phyloP scores from a whole-genome alignment of 2,888 invertebrate species.

The Polymixis flavicincta region DNA sequence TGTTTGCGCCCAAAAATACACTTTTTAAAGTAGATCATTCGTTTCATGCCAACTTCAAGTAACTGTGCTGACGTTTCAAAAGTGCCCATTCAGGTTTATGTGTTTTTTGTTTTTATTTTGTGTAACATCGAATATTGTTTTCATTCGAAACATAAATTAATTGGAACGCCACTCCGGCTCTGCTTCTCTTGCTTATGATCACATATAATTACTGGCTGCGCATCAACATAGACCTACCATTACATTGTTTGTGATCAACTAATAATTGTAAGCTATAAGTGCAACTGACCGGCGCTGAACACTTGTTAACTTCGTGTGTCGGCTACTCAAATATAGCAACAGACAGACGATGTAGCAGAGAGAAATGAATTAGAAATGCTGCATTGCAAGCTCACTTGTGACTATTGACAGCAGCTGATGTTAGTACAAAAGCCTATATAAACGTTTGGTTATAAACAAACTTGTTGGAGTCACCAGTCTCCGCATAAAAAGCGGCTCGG shows the following conservation, averaged over 20 bases:
- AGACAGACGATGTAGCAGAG: background rate
- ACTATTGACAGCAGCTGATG: no score
- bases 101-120: no score
- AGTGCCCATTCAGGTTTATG: no score
- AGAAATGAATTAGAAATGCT: background rate
- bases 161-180: conserved; percentile 15
- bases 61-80: no score
- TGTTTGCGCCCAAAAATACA: no score
- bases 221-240: background rate
- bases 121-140: background rate
- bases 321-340: background rate
- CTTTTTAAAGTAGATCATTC: background rate
- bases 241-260: conserved; percentile 10
- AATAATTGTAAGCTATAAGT: background rate
- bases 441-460: no score
- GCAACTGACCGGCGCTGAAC: background rate
- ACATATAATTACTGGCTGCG: background rate
- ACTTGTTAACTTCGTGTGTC: background rate
- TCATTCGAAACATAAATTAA: background rate
- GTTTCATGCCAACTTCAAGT: background rate
- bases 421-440: no score
- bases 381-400: no score
- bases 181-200: background rate
- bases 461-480: no score
- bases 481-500: no score